Base-by-base conservation (phyloP, 35 echinoderm and acorn worm species). In the Lytechinus variegatus region DNA sequence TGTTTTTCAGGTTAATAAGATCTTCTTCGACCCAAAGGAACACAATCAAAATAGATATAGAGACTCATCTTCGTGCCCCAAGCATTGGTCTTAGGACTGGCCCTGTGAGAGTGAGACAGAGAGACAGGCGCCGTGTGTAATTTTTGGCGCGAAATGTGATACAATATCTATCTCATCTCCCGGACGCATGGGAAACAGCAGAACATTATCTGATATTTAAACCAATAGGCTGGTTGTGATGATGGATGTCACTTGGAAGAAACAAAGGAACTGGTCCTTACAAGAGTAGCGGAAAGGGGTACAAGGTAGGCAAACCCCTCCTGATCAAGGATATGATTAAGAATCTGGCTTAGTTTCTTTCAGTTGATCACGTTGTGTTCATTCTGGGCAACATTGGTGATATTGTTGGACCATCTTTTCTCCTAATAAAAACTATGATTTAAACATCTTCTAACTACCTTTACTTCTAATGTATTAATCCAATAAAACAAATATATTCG, bases 111-210 rank as follows among this genome's bases (percentile, higher is more conserved):
- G 66, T 44, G 2, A 79, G 16, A n/a, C 66, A 79, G 16, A 24
- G 6, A 79, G 66, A 79, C 66, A 90, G 88, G 88, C 88, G 88
- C 88, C 88, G 52, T 52, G 88, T 54, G 52, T 90, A 90, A 90
- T 90, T 90, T 54, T 90, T 54, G 88, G 88, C 88, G 88, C 88
- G 88, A 90, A 90, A 90, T 90, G 29, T 54, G 88, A 90, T 90
- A 90, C 88, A 90, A 90, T 90, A 90, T 90, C 88, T 90, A 51
- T 90, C 14, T 90, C 88, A 52, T 90, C 88, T 90, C 28, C 52
- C 52, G 88, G 88, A 54, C 29, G 88, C 88, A 90, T 54, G 88
- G 88, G 88, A 90, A 90, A 90, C 28, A 90, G 88, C 88, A 90
- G 52, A 90, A 90, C 88, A 90, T 52, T 90, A 90, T 90, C 66